These are phyloP conservation scores for Tachuris rubrigastra DNA, from an alignment of 2,113 vertebrate species.

Conservation along the genomic window DNA sequence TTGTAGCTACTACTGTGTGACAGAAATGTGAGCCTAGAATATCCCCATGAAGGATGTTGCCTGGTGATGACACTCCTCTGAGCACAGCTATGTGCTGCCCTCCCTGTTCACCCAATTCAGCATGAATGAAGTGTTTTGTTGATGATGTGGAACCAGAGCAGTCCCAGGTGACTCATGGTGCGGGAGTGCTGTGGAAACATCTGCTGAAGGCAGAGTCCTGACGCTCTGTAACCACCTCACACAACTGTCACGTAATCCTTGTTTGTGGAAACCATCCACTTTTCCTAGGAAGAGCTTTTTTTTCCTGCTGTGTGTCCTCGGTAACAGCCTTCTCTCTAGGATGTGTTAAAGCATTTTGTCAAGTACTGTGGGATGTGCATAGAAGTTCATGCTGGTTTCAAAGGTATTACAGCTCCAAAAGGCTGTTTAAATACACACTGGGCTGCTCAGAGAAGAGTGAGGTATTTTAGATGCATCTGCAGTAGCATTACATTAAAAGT, in stretches of 20 bases:
- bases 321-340: not conserved
- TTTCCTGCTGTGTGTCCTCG: not conserved
- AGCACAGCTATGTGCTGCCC: slow-evolving; percentile 1
- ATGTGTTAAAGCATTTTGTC: not conserved
- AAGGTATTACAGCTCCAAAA: not conserved
- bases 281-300: not conserved
- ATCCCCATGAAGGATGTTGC: not conserved
- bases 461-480: not conserved
- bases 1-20: not conserved
- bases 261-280: not conserved
- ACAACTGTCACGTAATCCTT: not conserved
- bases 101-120: slow-evolving; percentile 1
- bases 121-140: slow-evolving; percentile 10
- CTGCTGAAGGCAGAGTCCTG: slow-evolving; percentile 4
- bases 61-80: not conserved
- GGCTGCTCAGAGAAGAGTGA: not conserved
- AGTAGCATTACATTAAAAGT: not conserved
- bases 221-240: not conserved
- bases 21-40: not conserved
- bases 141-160: not conserved
- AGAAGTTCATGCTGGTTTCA: not conserved
- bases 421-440: not conserved
- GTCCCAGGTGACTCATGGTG: slow-evolving; percentile 39
- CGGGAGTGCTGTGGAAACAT: not conserved
- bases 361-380: not conserved